Percentiles rank a stretch among this genome's conserved stretches.
Conservation (phyloP, 2,888 invertebrate species). For the Pseudeuparius sepicola region DNA sequence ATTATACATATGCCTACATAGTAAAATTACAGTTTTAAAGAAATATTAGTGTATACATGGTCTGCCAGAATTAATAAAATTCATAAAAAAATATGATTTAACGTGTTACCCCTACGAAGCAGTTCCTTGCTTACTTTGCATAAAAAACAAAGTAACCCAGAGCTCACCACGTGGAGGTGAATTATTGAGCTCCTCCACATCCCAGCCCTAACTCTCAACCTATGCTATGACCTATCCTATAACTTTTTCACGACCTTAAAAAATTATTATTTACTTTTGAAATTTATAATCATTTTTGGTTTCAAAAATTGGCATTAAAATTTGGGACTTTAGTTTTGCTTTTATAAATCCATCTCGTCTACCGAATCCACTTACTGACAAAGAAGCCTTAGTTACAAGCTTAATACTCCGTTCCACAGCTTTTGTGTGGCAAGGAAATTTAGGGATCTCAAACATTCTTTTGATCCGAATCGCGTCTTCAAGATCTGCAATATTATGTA, state of each 20-base stretch:
- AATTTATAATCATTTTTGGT: slow-evolving; percentile 4
- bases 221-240: slow-evolving; percentile 6
- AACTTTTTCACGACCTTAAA: slow-evolving; percentile 5
- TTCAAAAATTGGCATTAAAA: too few species aligned
- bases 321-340: slow-evolving; percentile 3
- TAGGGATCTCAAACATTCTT: slow-evolving; percentile 5
- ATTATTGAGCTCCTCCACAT: slow-evolving; percentile 6
- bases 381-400: too few species aligned
- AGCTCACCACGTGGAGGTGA: slow-evolving; percentile 7
- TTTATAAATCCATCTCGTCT: slow-evolving; percentile 8
- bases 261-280: slow-evolving; percentile 6
- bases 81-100: too few species aligned
- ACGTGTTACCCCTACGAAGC: too few species aligned
- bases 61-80: too few species aligned
- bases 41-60: too few species aligned
- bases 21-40: too few species aligned
- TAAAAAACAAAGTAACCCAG: slow-evolving; percentile 5
- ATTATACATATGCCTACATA: too few species aligned
- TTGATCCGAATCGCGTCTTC: slow-evolving; percentile 1
- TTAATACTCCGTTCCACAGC: too few species aligned
- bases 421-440: slow-evolving; percentile 8
- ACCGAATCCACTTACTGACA: too few species aligned
- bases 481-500: slow-evolving; percentile 3
- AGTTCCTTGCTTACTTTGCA: too few species aligned
- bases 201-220: slow-evolving; percentile 5